phyloP scores from a whole-genome alignment of 2,888 invertebrate species.

The Aelia acuminata region DNA sequence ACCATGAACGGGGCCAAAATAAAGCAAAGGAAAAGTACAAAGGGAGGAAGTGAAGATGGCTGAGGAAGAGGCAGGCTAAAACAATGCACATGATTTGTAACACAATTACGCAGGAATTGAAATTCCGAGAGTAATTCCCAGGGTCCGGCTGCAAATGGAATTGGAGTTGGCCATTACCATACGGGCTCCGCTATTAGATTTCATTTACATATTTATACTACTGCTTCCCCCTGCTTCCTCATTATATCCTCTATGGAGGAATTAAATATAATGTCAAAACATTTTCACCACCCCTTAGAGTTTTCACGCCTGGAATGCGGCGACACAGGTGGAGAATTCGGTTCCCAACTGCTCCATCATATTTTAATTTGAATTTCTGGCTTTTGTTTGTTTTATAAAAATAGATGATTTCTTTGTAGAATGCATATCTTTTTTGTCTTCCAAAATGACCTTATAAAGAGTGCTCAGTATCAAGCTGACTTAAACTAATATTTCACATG shows the following conservation, averaged over 20 bases:
- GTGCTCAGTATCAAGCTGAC: too few relatives aligned
- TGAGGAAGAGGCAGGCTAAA: constrained; percentile 34
- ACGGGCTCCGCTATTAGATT: constrained; percentile 55
- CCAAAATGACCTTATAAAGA: too few relatives aligned
- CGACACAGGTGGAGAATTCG: background rate
- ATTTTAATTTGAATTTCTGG: background rate
- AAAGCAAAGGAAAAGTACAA: background rate
- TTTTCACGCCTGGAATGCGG: background rate
- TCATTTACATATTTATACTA: constrained; percentile 59
- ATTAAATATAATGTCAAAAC: constrained; percentile 55
- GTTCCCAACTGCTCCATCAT: background rate
- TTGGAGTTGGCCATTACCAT: constrained; percentile 53
- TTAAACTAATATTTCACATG: too few relatives aligned
- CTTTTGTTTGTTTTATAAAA: background rate
- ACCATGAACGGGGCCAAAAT: background rate
- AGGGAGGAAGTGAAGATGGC: constrained; percentile 34
- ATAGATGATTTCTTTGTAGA: too few relatives aligned
- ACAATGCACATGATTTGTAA: constrained; percentile 63
- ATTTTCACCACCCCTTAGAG: background rate
- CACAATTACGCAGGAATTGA: constrained; percentile 62
- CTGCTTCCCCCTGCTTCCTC: constrained; percentile 8
- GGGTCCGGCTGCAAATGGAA: constrained; percentile 52
- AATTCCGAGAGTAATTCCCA: constrained; percentile 62
- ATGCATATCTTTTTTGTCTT: too few relatives aligned
- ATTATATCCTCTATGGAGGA: constrained; percentile 33